These are phyloP conservation scores for Marmota monax DNA, from an alignment of 2,113 vertebrate species.

Conservation along the genomic window DNA sequence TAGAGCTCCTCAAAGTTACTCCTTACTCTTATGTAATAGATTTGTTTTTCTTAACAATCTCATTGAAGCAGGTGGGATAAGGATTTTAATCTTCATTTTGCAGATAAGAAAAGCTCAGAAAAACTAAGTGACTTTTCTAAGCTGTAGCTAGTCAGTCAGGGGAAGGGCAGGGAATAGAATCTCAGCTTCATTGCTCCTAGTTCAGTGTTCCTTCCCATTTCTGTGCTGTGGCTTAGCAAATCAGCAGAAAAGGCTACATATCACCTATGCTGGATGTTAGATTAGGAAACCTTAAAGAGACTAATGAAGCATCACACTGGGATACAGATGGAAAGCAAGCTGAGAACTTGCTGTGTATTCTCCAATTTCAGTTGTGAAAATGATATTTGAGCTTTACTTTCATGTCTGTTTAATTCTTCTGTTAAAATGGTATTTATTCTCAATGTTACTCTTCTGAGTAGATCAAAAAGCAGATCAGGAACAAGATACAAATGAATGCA, in stretches of 20 bases:
- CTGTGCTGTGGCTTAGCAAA: neutral
- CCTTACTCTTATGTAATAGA: constrained; percentile 34
- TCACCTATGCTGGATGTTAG: neutral
- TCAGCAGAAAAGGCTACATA: neutral
- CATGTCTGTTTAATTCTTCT: constrained; percentile 62
- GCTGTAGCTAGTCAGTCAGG: neutral
- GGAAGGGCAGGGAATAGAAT: neutral
- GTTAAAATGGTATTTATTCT: constrained; percentile 81
- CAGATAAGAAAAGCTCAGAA: constrained; percentile 38
- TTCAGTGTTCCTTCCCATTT: neutral
- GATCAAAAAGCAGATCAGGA: constrained; percentile 83
- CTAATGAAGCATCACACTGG: neutral
- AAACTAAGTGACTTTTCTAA: constrained; percentile 4
- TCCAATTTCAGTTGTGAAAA: neutral
- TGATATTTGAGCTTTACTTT: constrained; percentile 61
- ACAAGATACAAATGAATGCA: constrained; percentile 82
- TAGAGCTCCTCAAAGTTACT: constrained; percentile 14
- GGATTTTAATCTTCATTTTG: constrained; percentile 43
- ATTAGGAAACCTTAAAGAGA: neutral
- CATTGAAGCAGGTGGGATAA: neutral
- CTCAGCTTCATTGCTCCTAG: neutral
- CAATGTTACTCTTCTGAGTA: constrained; percentile 84
- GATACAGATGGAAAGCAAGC: neutral
- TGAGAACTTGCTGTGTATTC: constrained; percentile 12
- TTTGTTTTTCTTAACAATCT: constrained; percentile 45